Conservation (phyloP, 2,888 invertebrate species). For the Drosophila rellima region DNA sequence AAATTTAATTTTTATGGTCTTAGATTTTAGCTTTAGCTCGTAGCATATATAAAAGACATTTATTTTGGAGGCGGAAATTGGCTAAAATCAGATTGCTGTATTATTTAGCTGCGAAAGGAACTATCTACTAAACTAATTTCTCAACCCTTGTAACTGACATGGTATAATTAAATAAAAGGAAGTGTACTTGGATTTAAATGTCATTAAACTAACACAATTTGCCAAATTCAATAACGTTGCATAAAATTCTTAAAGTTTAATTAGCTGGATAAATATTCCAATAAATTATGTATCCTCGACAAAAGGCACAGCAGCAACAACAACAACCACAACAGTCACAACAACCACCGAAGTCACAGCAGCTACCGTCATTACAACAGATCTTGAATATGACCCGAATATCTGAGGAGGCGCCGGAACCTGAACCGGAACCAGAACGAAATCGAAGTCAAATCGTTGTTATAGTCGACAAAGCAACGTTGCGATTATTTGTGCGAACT, state of each 20-base stretch:
- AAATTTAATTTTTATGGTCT: too few species aligned
- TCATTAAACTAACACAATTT: conserved; percentile 4
- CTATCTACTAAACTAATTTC: too few species aligned
- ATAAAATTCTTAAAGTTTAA: conserved; percentile 20
- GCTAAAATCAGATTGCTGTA: too few species aligned
- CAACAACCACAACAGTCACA: conserved; percentile 9
- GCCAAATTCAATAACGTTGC: background rate
- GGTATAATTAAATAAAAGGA: background rate
- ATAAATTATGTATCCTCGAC: conserved; percentile 14
- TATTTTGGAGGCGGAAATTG: too few species aligned
- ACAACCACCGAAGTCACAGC: background rate
- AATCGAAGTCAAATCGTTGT: background rate
- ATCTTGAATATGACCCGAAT: background rate
- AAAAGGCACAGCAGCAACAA: background rate
- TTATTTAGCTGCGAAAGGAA: too few species aligned
- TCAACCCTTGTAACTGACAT: too few species aligned
- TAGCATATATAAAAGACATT: too few species aligned
- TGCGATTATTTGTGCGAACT: conserved; percentile 15
- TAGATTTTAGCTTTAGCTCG: too few species aligned
- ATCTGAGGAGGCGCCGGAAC: background rate
- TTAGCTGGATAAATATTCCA: conserved; percentile 5
- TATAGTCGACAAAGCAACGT: background rate
- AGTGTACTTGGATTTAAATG: conserved; percentile 9
- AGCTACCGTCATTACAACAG: background rate
- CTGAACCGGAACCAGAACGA: background rate